Percentiles rank a stretch among this genome's conserved stretches.
These are phyloP conservation scores for Myotis findleyi DNA, from an alignment of 2,797 vertebrate genomes.

Conservation along the genomic window DNA sequence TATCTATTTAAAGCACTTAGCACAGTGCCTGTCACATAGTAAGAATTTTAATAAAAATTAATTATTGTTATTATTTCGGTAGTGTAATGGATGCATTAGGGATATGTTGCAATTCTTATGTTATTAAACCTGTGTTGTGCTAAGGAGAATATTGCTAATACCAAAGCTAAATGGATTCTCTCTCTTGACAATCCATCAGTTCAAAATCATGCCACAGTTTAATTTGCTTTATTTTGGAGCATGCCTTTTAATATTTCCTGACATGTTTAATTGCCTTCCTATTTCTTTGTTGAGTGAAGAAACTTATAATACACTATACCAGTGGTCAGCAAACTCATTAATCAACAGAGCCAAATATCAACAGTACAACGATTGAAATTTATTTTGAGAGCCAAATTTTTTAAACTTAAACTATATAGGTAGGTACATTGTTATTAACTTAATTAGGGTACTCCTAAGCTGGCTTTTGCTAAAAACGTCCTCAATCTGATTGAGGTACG, in stretches of 20 bases:
- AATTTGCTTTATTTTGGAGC: constrained; percentile 14
- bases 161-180: neutral
- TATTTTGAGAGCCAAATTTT: too few species aligned
- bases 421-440: too few species aligned
- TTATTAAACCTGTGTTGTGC: neutral
- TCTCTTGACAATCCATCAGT: neutral
- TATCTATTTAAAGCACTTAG: constrained; percentile 8
- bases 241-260: constrained; percentile 2
- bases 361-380: too few species aligned
- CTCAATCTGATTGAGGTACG: too few species aligned
- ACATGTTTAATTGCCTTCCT: constrained; percentile 41
- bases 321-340: too few species aligned
- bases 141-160: constrained; percentile 23
- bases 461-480: too few species aligned
- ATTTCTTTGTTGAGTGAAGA: constrained; percentile 40
- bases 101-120: neutral
- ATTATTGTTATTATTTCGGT: neutral
- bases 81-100: neutral
- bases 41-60: constrained; percentile 46
- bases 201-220: neutral
- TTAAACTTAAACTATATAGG: too few species aligned
- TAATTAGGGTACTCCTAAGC: too few species aligned
- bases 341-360: too few species aligned
- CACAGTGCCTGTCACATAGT: neutral
- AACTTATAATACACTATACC: neutral